Percentiles rank a stretch among this genome's conserved stretches.
phyloP scores from a whole-genome alignment of 2,888 invertebrate genomes.

The Drosophila incognita region DNA sequence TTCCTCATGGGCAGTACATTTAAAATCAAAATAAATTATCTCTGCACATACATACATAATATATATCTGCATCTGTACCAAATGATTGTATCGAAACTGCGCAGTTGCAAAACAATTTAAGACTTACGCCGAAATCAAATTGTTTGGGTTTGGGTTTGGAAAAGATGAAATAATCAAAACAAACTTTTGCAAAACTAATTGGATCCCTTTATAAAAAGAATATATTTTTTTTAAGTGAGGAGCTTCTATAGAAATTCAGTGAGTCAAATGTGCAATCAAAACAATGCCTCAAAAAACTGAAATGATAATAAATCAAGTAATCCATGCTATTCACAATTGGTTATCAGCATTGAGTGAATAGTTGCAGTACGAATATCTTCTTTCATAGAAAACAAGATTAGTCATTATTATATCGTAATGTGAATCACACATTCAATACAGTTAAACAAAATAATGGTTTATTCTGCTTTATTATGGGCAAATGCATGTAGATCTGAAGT shows the following conservation, averaged over 20 bases:
- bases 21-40: neutral
- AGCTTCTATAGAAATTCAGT: neutral
- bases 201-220: conserved; percentile 8
- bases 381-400: conserved; percentile 1
- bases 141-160: conserved; percentile 1
- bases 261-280: neutral
- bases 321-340: neutral
- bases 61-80: neutral
- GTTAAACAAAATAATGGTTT: neutral
- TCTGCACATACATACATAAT: neutral
- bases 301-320: neutral
- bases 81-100: conserved; percentile 30
- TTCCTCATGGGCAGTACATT: neutral
- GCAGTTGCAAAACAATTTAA: conserved; percentile 45
- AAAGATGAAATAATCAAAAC: conserved; percentile 13
- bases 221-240: neutral
- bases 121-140: conserved; percentile 36
- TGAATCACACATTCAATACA: neutral
- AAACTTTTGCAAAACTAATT: conserved; percentile 16
- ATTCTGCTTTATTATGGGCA: neutral
- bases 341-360: neutral
- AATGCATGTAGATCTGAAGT: neutral
- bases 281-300: neutral
- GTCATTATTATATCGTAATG: neutral
- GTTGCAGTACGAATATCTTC: neutral